Evolutionary conservation across 2,888 invertebrate species (phyloP).

Genomic region (Dendrolimus pini): DNA sequence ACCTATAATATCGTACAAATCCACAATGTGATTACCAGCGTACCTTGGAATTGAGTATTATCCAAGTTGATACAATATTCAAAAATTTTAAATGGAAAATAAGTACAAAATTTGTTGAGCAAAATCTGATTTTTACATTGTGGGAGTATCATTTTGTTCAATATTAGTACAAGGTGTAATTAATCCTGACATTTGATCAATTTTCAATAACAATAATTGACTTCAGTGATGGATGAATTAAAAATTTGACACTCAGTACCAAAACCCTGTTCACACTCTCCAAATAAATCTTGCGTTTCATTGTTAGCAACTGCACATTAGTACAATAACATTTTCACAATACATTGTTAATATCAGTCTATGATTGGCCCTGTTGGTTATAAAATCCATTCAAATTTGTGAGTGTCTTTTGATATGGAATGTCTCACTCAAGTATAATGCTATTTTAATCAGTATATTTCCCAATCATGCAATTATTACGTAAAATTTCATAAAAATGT

Average conservation of each 20-base stretch:
- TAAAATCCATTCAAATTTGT: background rate
- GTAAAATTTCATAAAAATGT: slow-evolving; percentile 69
- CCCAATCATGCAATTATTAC: slow-evolving; percentile 58
- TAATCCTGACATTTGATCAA: no score
- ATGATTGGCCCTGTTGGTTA: background rate
- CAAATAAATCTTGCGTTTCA: no score
- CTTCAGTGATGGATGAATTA: no score
- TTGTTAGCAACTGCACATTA: no score
- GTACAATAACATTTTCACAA: no score
- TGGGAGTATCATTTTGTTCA: background rate
- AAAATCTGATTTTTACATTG: slow-evolving; percentile 4
- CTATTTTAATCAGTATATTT: slow-evolving; percentile 50
- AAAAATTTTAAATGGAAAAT: background rate
- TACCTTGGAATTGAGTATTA: slow-evolving; percentile 6
- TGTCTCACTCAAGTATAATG: slow-evolving; percentile 68
- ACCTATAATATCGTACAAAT: slow-evolving; percentile 47
- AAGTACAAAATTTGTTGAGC: background rate
- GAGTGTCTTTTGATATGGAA: slow-evolving; percentile 61
- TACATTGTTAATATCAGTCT: slow-evolving; percentile 7
- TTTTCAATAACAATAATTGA: no score
- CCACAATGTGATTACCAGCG: slow-evolving; percentile 43
- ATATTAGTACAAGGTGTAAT: no score
- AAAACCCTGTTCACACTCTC: no score
- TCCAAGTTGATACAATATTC: slow-evolving; percentile 8
- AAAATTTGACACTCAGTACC: no score